Conservation (phyloP, 2,797 vertebrate species). For the Acanthopagrus latus region DNA sequence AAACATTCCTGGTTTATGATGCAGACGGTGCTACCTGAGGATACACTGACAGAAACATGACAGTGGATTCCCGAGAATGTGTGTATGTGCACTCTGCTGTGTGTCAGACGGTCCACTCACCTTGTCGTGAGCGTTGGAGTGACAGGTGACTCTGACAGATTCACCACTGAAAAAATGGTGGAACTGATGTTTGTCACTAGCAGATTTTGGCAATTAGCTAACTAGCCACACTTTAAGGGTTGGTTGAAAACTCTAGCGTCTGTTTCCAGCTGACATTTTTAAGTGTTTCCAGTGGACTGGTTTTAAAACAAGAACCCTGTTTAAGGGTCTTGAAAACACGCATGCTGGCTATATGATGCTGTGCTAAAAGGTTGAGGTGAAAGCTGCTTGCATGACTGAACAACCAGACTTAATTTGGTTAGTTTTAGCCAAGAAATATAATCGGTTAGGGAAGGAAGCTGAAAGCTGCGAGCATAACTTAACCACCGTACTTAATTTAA, state of each 20-base stretch:
- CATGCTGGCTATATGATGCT: neutral
- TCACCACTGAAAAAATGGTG: no score
- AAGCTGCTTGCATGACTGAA: neutral
- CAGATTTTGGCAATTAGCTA: neutral
- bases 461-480: neutral
- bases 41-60: conserved; percentile 72
- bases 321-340: neutral
- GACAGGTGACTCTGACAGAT: neutral
- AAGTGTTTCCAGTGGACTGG: neutral
- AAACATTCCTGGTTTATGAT: conserved; percentile 60
- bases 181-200: neutral
- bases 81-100: neutral
- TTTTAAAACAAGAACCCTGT: neutral
- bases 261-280: neutral
- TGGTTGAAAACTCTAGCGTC: neutral
- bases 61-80: conserved; percentile 67
- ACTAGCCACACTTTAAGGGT: neutral
- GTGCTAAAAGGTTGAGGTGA: neutral
- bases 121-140: neutral
- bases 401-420: no score
- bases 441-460: no score
- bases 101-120: neutral
- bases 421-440: no score
- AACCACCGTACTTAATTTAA: no score
- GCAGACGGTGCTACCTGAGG: conserved; percentile 63